These are phyloP conservation scores for Tupiocoris notatus DNA, from an alignment of 2,888 invertebrate genomes.

Conservation along the genomic window DNA sequence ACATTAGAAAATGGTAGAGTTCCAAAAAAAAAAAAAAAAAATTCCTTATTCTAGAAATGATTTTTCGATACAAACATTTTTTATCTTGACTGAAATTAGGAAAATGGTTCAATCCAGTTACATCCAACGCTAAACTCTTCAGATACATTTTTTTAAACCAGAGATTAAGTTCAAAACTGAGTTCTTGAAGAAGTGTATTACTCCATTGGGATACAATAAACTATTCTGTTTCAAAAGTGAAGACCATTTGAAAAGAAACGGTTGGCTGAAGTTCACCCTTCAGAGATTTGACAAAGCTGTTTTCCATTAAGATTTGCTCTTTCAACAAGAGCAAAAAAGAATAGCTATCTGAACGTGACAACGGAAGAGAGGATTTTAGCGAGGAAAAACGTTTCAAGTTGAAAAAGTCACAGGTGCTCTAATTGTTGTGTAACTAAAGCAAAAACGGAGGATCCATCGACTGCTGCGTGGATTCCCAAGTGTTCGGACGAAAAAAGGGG, in stretches of 20 bases:
- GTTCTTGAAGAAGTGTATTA: background rate
- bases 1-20: no score
- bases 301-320: slow-evolving; percentile 6
- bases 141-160: no score
- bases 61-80: no score
- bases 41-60: no score
- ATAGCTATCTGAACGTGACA: background rate
- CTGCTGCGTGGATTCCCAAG: background rate
- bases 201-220: no score
- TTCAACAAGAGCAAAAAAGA: slow-evolving; percentile 9
- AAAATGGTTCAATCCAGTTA: no score
- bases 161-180: slow-evolving; percentile 4
- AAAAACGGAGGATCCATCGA: background rate
- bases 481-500: background rate
- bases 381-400: slow-evolving; percentile 1
- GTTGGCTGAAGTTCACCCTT: background rate
- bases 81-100: no score
- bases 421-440: slow-evolving; percentile 12
- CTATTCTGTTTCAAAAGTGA: background rate
- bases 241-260: background rate
- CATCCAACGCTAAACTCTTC: no score
- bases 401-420: slow-evolving; percentile 22
- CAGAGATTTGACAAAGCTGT: slow-evolving; percentile 39
- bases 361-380: background rate
- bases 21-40: no score